Evolutionary conservation across 1,140 invertebrate genomes (phyloP).

Genomic region (Cyrtorhinus lividipennis): DNA sequence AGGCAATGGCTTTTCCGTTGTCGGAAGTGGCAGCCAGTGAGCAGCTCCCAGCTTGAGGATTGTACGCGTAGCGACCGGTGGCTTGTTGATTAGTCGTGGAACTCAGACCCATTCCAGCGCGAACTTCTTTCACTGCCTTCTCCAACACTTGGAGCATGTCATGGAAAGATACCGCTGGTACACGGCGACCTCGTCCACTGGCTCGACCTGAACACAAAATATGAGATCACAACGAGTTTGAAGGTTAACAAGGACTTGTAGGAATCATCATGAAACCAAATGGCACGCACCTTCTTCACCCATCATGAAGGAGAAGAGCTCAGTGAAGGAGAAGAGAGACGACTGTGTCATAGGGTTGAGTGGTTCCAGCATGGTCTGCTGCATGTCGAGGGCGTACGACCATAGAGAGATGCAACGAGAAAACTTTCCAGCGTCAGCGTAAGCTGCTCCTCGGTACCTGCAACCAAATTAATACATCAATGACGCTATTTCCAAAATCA

Average conservation of each 20-base stretch:
- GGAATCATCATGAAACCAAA: neutral
- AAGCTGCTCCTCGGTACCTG: conserved; percentile 73
- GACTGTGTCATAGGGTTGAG: conserved; percentile 89
- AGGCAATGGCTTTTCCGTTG: conserved; percentile 17
- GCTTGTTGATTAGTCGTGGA: neutral
- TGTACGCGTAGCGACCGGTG: conserved; percentile 26
- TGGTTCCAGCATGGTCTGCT: conserved; percentile 82
- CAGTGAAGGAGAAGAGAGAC: conserved; percentile 81
- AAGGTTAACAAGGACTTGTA: neutral
- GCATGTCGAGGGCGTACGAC: conserved; percentile 95
- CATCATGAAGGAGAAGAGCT: conserved; percentile 90
- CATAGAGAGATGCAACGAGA: conserved; percentile 80
- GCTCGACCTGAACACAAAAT: conserved; percentile 44
- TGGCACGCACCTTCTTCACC: conserved; percentile 39
- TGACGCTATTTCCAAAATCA: no score
- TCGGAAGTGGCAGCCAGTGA: neutral
- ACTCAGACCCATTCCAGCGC: conserved; percentile 30
- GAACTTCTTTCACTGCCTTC: conserved; percentile 57
- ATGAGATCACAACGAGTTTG: neutral
- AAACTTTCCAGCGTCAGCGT: conserved; percentile 88
- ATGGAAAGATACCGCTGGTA: conserved; percentile 59
- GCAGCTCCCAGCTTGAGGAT: conserved; percentile 25
- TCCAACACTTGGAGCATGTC: conserved; percentile 70
- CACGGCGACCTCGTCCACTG: conserved; percentile 48
- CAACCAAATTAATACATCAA: no score